Percentiles rank a stretch among this genome's conserved stretches.
Evolutionary conservation across 64 coral and sea anemone genomes (phyloP).

Genomic region (Trachythela sp.): DNA sequence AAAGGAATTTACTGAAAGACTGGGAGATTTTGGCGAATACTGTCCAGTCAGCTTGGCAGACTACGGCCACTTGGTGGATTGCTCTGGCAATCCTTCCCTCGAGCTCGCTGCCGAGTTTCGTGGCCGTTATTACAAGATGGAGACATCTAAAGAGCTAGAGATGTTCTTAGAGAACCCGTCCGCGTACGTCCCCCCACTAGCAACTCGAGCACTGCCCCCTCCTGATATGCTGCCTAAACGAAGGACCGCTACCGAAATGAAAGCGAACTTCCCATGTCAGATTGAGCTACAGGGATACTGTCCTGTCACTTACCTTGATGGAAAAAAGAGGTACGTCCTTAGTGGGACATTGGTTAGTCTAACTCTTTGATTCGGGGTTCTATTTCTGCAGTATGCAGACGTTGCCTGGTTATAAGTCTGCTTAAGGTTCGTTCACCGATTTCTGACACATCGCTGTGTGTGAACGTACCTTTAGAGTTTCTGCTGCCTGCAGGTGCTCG

Average conservation of each 20-base stretch:
- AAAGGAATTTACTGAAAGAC: constrained; percentile 57
- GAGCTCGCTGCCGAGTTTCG: constrained; percentile 90
- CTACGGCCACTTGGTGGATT: constrained; percentile 83
- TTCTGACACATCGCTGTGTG: too few relatives aligned
- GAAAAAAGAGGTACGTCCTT: constrained; percentile 63
- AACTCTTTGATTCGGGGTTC: not conserved
- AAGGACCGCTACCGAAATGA: constrained; percentile 71
- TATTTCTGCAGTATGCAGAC: too few relatives aligned
- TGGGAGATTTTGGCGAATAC: constrained; percentile 85
- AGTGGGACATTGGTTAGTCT: not conserved
- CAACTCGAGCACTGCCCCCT: constrained; percentile 63
- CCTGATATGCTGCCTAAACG: constrained; percentile 60
- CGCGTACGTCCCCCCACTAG: constrained; percentile 77
- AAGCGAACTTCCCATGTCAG: constrained; percentile 75
- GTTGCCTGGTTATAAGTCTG: too few relatives aligned
- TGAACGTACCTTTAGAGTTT: too few relatives aligned
- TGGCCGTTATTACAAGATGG: constrained; percentile 95
- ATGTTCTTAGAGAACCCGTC: constrained; percentile 70
- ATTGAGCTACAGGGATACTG: constrained; percentile 95
- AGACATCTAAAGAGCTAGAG: constrained; percentile 57
- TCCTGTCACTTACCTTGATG: constrained; percentile 84
- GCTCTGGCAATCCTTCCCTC: constrained; percentile 67
- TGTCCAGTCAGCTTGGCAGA: constrained; percentile 91
- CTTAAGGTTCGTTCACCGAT: too few relatives aligned
- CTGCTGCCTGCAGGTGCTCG: too few relatives aligned